Base-by-base conservation (phyloP, 2,113 vertebrate genomes). In the Apteryx owenii region DNA sequence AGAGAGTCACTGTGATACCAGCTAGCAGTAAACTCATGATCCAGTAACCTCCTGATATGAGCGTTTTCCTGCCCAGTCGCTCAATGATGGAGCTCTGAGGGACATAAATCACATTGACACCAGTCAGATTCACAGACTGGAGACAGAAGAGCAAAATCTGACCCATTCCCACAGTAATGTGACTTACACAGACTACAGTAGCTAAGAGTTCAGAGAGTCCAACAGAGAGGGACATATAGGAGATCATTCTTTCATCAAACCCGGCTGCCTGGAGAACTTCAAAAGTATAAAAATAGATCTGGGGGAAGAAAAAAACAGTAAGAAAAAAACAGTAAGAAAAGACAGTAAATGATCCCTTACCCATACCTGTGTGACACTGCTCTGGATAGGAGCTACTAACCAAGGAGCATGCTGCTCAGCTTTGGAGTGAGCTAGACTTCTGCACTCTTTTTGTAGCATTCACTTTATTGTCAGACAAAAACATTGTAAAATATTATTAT, bases 281-380 rank as follows among this genome's bases (percentile, higher is more conserved):
- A 93, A 98, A 98, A 15, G 98, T 98, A 68, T 99, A 99, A 92
- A 98, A 98, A 96, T 99, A 99, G 58, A 99, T 98, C 98, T 99
- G 95, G 13, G 78, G 85, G 90, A 60, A 31, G 68, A 66, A 0
- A 1, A 40, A 64, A 87, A 91, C 11, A 56, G 14, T 90, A 60
- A 31, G 68, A 66, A 0, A 1, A 40, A 64, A 87, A 91, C 11
- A 56, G 14, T 90, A 80, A 94, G 75, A 81, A n/a, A 88, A 64
- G 12, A 84, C 90, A 92, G 62, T 1, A 79, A 48, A 8, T 56
- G 2, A 65, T 89, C 95, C 88, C 56, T 81, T 77, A 77, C 62
- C 86, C 6, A 5, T 42, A 23, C 6, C 10, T 93, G 33, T 4
- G 4, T 91, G 38, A 71, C 6, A 21, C 31, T 93, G 58, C 53